Conservation (phyloP, 1,140 invertebrate species). For the Limonius californicus region DNA sequence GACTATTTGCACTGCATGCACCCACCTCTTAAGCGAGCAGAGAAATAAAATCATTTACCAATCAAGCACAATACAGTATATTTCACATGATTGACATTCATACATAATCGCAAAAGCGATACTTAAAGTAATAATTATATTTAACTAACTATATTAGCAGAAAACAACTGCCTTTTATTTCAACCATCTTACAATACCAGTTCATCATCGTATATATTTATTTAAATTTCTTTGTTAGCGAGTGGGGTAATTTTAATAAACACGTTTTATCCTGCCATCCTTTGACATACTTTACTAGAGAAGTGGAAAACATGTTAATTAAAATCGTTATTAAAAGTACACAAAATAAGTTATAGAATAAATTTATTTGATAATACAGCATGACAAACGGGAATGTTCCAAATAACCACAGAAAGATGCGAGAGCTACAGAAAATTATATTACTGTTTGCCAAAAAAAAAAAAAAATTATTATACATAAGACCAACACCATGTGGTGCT, state of each 20-base stretch:
- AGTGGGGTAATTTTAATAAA: conserved; percentile 21
- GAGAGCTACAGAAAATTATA: background rate
- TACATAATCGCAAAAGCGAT: conserved; percentile 27
- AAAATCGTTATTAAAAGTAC: conserved; percentile 24
- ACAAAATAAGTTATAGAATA: conserved; percentile 41
- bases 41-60: conserved; percentile 22
- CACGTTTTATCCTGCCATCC: conserved; percentile 16
- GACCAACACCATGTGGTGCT: background rate
- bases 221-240: background rate
- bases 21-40: background rate
- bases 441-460: conserved; percentile 1
- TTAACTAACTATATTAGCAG: conserved; percentile 15
- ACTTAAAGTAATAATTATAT: conserved; percentile 19
- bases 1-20: too few species aligned
- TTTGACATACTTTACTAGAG: background rate
- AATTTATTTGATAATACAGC: conserved; percentile 46
- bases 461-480: background rate
- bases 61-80: conserved; percentile 25
- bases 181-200: background rate
- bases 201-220: background rate
- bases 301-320: conserved; percentile 24
- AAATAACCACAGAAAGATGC: conserved; percentile 6
- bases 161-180: background rate
- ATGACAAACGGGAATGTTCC: conserved; percentile 45
- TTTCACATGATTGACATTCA: conserved; percentile 26